A percentile compares a stretch with the other conserved stretches of the same genome.
phyloP scores from a whole-genome alignment of 2,888 invertebrate species.

The Tromatobia lineatoria region DNA sequence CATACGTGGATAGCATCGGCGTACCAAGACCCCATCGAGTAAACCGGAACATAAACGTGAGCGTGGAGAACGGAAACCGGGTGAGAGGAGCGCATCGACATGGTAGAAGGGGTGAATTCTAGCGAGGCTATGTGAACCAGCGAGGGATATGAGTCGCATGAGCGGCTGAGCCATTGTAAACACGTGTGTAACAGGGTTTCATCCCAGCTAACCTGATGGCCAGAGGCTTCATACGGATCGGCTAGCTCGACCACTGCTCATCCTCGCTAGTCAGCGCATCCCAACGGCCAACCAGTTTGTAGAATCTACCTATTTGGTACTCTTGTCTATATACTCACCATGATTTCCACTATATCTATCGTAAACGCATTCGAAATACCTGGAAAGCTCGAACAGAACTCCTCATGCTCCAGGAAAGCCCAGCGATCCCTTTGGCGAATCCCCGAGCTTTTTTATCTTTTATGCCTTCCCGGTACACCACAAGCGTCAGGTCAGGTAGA shows the following conservation, averaged over 20 bases:
- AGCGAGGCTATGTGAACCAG: slow-evolving; percentile 50
- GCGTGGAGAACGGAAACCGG: slow-evolving; percentile 50
- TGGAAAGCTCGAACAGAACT: slow-evolving; percentile 25
- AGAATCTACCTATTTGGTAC: neutral
- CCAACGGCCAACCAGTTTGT: slow-evolving; percentile 14
- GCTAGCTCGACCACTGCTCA: slow-evolving; percentile 42
- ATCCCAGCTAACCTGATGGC: slow-evolving; percentile 75
- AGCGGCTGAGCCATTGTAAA: slow-evolving; percentile 83
- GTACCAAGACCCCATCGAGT: slow-evolving; percentile 50
- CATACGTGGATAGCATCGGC: slow-evolving; percentile 52
- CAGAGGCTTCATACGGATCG: slow-evolving; percentile 63
- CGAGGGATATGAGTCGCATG: slow-evolving; percentile 81
- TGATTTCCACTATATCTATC: slow-evolving; percentile 48
- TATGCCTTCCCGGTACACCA: slow-evolving; percentile 39
- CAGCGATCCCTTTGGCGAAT: slow-evolving; percentile 31
- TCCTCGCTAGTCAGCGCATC: slow-evolving; percentile 41
- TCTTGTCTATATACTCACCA: slow-evolving; percentile 21
- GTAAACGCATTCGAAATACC: slow-evolving; percentile 31
- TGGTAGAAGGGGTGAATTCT: slow-evolving; percentile 28
- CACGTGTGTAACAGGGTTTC: slow-evolving; percentile 83
- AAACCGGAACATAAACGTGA: slow-evolving; percentile 30
- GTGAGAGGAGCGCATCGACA: slow-evolving; percentile 60
- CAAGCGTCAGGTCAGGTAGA: slow-evolving; percentile 4
- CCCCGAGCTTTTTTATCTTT: slow-evolving; percentile 16
- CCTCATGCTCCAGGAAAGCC: slow-evolving; percentile 18